A percentile compares a stretch with the other conserved stretches of the same genome.
These are phyloP conservation scores for Lingula anatina DNA, from an alignment of 2,888 invertebrate species.

Conservation along the genomic window DNA sequence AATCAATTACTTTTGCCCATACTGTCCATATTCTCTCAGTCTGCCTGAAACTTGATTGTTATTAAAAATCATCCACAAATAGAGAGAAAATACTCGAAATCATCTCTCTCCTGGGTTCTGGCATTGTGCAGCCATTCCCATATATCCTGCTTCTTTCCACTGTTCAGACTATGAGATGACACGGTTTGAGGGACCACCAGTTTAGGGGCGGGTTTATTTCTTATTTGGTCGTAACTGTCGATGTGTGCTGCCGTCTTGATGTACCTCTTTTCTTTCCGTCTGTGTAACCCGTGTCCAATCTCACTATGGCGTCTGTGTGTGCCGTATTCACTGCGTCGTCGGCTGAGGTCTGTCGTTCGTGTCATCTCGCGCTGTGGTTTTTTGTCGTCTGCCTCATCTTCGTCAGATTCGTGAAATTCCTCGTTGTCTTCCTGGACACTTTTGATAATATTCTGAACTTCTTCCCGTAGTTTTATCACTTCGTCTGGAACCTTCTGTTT, in stretches of 20 bases:
- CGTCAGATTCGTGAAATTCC: no score
- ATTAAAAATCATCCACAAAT: slow-evolving; percentile 33
- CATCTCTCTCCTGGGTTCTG: slow-evolving; percentile 28
- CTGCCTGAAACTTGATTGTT: no score
- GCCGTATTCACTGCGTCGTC: no score
- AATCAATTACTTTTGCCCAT: no score
- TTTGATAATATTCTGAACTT: slow-evolving; percentile 30
- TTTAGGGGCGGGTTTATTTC: slow-evolving; percentile 3
- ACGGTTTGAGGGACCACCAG: slow-evolving; percentile 7
- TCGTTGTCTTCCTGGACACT: slow-evolving; percentile 29
- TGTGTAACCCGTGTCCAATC: no score
- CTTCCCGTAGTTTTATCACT: slow-evolving; percentile 27
- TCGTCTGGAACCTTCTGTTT: slow-evolving; percentile 31
- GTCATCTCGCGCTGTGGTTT: no score
- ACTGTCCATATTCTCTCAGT: no score
- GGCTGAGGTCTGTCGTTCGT: no score
- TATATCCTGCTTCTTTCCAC: slow-evolving; percentile 26
- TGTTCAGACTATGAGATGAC: slow-evolving; percentile 22
- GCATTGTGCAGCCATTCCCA: slow-evolving; percentile 43
- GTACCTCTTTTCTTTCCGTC: no score
- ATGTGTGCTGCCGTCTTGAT: no score
- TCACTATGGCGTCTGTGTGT: no score
- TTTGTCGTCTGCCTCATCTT: slow-evolving; percentile 8
- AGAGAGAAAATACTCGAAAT: slow-evolving; percentile 37
- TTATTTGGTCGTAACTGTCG: no score